Conservation (phyloP, 2,888 invertebrate species). For the Ornithoptera alexandrae region DNA sequence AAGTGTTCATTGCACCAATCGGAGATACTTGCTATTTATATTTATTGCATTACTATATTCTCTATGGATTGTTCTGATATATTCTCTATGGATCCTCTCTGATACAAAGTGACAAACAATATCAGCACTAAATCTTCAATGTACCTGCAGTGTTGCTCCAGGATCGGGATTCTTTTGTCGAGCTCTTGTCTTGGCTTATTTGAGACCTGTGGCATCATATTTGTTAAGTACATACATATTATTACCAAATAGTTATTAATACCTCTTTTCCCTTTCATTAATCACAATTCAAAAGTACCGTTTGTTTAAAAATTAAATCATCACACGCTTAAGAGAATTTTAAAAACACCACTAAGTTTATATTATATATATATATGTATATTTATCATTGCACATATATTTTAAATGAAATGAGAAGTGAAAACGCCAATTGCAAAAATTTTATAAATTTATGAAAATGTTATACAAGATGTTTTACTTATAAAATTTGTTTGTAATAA, state of each 20-base stretch:
- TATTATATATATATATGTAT: neutral
- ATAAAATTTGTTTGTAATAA: neutral
- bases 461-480: neutral
- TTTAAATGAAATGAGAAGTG: neutral
- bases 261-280: neutral
- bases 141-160: slow-evolving; percentile 69
- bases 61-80: neutral
- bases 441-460: neutral
- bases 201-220: slow-evolving; percentile 66
- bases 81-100: slow-evolving; percentile 36
- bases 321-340: neutral
- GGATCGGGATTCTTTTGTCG: slow-evolving; percentile 60
- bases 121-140: slow-evolving; percentile 50
- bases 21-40: neutral
- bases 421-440: slow-evolving; percentile 8
- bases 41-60: too few relatives aligned
- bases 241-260: neutral
- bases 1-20: neutral
- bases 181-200: slow-evolving; percentile 70
- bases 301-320: neutral
- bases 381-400: neutral
- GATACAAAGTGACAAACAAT: slow-evolving; percentile 32
- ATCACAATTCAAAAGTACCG: neutral
- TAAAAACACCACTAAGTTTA: neutral
- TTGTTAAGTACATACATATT: slow-evolving; percentile 49